Evolutionary conservation across 2,797 vertebrate genomes (phyloP).

Genomic region (Sebastes hubbsi): DNA sequence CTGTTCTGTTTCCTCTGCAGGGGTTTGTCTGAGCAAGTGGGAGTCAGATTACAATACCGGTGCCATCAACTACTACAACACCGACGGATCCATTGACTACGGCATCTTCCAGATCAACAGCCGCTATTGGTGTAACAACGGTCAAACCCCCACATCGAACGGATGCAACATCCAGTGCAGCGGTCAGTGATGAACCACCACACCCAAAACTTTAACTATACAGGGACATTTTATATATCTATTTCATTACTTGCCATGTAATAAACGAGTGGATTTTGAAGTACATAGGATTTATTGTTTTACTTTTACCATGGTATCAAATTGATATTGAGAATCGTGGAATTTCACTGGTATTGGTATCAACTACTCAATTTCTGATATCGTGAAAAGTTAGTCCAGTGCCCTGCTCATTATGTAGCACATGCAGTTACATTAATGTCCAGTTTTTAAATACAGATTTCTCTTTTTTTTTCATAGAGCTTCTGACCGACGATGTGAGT

Average conservation of each 20-base stretch:
- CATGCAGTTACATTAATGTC: background rate
- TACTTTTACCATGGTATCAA: no score
- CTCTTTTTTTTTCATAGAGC: slow-evolving; percentile 30
- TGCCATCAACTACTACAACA: slow-evolving; percentile 68
- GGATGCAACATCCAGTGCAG: slow-evolving; percentile 72
- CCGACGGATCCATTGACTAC: slow-evolving; percentile 76
- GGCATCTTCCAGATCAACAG: slow-evolving; percentile 86
- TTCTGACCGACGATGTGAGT: slow-evolving; percentile 48
- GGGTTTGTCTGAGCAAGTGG: slow-evolving; percentile 80
- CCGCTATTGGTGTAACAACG: slow-evolving; percentile 79
- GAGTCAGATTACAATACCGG: slow-evolving; percentile 66
- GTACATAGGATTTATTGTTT: no score
- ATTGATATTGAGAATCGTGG: no score
- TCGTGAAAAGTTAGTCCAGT: no score
- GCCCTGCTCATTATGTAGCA: background rate
- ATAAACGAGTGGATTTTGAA: no score
- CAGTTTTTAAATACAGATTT: background rate
- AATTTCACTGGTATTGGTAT: no score
- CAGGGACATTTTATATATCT: no score
- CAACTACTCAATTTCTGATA: no score
- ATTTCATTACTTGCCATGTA: no score
- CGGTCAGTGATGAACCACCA: slow-evolving; percentile 50
- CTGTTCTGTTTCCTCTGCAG: slow-evolving; percentile 43
- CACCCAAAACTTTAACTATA: background rate
- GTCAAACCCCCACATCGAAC: background rate